Percentiles rank a stretch among this genome's conserved stretches.
Evolutionary conservation across 1,140 invertebrate genomes (phyloP).

Genomic region (Drosophila littoralis): DNA sequence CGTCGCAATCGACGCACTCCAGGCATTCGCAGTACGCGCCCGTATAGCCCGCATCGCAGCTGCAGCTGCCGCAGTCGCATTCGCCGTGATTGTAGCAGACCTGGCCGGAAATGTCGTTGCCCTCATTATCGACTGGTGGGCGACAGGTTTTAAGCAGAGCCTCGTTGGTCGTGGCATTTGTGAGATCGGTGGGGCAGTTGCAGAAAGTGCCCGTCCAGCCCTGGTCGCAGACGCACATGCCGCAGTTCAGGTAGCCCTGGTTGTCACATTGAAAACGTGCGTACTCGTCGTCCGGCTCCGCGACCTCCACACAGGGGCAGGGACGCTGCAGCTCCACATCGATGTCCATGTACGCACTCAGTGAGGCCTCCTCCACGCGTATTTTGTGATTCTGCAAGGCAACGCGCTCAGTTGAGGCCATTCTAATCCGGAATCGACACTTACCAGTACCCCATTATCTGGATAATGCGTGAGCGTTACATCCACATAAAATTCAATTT

Average conservation of each 20-base stretch:
- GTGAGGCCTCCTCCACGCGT: constrained; percentile 67
- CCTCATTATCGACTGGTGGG: constrained; percentile 71
- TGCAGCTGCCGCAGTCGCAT: constrained; percentile 85
- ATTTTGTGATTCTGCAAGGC: constrained; percentile 58
- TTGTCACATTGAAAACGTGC: constrained; percentile 55
- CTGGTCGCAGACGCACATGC: constrained; percentile 86
- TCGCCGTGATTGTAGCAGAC: constrained; percentile 84
- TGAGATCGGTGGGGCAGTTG: constrained; percentile 84
- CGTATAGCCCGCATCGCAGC: constrained; percentile 85
- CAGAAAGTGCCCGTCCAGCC: constrained; percentile 87
- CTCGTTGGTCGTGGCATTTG: constrained; percentile 84
- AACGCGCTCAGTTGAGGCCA: neutral
- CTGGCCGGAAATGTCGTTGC: neutral
- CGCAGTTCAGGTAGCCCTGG: constrained; percentile 86
- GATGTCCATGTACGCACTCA: constrained; percentile 83
- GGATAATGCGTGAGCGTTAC: constrained; percentile 85
- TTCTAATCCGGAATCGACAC: constrained; percentile 1
- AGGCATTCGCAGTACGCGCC: constrained; percentile 86
- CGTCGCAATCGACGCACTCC: constrained; percentile 84
- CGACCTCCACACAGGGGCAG: constrained; percentile 67
- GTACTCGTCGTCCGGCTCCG: constrained; percentile 47
- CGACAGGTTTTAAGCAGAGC: constrained; percentile 83
- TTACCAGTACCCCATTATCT: constrained; percentile 83
- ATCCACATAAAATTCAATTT: constrained; percentile 86
- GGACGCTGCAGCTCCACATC: constrained; percentile 77